Conservation (phyloP, 1,140 invertebrate species). For the Meloidogyne hapla region DNA sequence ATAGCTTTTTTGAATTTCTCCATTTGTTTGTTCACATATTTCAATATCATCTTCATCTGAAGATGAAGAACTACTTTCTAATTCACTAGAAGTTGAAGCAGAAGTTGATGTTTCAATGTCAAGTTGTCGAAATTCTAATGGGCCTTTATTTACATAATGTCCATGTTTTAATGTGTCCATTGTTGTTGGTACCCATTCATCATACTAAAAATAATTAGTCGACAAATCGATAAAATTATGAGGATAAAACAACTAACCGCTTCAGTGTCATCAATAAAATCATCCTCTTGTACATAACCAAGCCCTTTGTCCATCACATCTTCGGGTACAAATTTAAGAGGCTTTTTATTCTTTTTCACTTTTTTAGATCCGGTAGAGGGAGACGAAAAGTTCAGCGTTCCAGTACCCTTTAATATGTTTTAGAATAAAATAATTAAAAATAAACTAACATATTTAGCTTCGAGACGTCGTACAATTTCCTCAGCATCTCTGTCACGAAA, state of each 20-base stretch:
- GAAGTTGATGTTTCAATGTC: conserved; percentile 17
- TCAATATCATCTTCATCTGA: conserved; percentile 10
- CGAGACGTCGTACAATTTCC: conserved; percentile 44
- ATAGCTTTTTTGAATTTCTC: neutral
- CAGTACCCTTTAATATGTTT: conserved; percentile 20
- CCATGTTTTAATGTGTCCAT: conserved; percentile 45
- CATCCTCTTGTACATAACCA: conserved; percentile 54
- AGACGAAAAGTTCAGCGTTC: neutral
- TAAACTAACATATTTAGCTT: conserved; percentile 48
- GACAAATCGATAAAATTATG: neutral
- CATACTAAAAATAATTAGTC: conserved; percentile 48
- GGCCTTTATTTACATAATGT: conserved; percentile 49
- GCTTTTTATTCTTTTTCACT: conserved; percentile 40
- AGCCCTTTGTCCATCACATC: conserved; percentile 49
- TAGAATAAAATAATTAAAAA: conserved; percentile 9
- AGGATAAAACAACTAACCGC: conserved; percentile 38
- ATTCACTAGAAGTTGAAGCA: neutral
- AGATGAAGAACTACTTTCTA: neutral
- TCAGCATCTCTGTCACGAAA: conserved; percentile 43
- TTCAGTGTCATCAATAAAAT: conserved; percentile 53
- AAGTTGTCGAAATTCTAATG: conserved; percentile 39
- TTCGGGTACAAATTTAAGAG: conserved; percentile 31
- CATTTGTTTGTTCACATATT: neutral
- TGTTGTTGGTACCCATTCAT: conserved; percentile 50
- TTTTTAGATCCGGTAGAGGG: conserved; percentile 20